Conservation (phyloP, 2,888 invertebrate species). For the Caenorhabditis sp. region DNA sequence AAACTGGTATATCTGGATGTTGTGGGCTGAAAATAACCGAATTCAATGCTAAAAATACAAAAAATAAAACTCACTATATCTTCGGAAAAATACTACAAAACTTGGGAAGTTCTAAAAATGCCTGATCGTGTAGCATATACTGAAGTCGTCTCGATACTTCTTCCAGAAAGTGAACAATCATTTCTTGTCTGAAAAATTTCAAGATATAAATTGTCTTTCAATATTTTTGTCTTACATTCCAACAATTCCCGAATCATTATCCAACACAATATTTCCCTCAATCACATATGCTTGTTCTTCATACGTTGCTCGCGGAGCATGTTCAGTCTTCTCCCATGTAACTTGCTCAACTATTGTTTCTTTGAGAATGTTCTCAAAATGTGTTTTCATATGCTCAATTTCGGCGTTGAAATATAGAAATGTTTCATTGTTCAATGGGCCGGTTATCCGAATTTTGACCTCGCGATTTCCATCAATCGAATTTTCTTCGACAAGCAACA, state of each 20-base stretch:
- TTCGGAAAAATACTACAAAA: conserved; percentile 10
- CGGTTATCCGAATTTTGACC: conserved; percentile 18
- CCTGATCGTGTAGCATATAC: conserved; percentile 33
- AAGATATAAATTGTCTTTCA: neutral
- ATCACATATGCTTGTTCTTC: conserved; percentile 27
- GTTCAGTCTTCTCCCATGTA: conserved; percentile 16
- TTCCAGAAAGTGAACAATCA: conserved; percentile 11
- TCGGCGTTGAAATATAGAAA: conserved; percentile 21
- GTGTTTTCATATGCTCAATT: conserved; percentile 20
- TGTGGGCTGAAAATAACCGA: conserved; percentile 30
- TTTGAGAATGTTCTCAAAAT: conserved; percentile 7
- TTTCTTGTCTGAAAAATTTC: conserved; percentile 3
- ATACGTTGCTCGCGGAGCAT: conserved; percentile 28
- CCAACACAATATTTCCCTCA: conserved; percentile 12
- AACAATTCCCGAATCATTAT: neutral
- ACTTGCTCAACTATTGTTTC: conserved; percentile 4
- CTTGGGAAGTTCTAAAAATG: conserved; percentile 16
- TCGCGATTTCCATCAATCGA: conserved; percentile 6
- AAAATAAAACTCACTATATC: conserved; percentile 13
- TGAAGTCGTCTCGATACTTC: conserved; percentile 5
- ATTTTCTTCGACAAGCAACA: neutral
- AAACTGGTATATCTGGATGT: conserved; percentile 38
- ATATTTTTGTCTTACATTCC: neutral
- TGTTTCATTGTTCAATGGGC: conserved; percentile 14
- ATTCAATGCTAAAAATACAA: neutral